Conservation (phyloP, 92 coral and sea anemone genomes). For the Phenganax subtilis region DNA sequence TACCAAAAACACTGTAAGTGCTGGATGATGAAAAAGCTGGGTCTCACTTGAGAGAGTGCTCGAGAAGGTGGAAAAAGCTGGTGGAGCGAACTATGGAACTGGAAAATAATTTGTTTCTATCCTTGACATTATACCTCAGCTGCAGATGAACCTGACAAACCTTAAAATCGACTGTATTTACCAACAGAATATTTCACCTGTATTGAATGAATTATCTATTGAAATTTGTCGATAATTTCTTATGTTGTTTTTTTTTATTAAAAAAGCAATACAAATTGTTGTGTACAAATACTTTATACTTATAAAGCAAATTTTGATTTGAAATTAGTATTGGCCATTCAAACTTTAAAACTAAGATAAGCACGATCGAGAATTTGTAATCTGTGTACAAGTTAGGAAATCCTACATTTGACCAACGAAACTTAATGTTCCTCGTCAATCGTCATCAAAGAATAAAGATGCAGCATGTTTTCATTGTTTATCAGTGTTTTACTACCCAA, state of each 20-base stretch:
- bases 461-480: no score
- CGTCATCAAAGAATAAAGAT: no score
- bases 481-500: no score
- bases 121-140: background rate
- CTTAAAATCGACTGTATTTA: background rate
- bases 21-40: conserved; percentile 58
- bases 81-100: conserved; percentile 94
- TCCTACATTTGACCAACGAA: no score
- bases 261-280: background rate
- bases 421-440: no score
- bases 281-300: background rate
- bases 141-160: background rate
- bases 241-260: background rate
- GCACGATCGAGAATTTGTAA: no score
- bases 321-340: background rate
- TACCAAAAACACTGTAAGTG: conserved; percentile 32
- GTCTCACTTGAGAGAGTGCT: conserved; percentile 52
- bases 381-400: no score
- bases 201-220: background rate
- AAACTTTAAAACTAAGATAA: no score
- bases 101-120: conserved; percentile 35
- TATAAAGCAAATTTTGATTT: background rate
- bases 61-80: conserved; percentile 61
- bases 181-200: background rate
- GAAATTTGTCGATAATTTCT: background rate